These are phyloP conservation scores for Gortyna flavago DNA, from an alignment of 2,888 invertebrate species.

Conservation along the genomic window DNA sequence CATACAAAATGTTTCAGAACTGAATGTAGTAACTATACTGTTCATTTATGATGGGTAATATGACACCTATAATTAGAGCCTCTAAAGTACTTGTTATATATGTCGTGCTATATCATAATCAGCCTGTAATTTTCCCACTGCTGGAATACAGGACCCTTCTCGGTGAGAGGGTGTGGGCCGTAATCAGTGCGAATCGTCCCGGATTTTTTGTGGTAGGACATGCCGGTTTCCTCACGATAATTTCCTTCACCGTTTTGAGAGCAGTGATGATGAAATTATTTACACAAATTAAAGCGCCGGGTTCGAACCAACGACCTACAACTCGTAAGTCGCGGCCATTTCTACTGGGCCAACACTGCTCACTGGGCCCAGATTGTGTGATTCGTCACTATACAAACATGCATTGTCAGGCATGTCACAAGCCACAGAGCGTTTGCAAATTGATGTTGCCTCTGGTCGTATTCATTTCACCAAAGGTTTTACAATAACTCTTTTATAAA, in stretches of 20 bases:
- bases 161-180: too few relatives aligned
- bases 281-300: not conserved
- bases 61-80: not conserved
- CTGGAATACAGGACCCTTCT: too few relatives aligned
- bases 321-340: too few relatives aligned
- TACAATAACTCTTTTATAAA: too few relatives aligned
- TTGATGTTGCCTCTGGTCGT: not conserved
- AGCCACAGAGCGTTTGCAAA: too few relatives aligned
- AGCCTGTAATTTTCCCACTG: not conserved
- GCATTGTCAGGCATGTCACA: too few relatives aligned
- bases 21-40: not conserved
- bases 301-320: too few relatives aligned
- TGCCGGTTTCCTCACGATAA: too few relatives aligned
- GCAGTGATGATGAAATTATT: not conserved
- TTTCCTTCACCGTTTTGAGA: not conserved
- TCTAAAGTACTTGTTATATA: not conserved
- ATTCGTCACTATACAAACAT: not conserved
- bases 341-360: too few relatives aligned
- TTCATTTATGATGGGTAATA: not conserved
- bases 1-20: conserved; percentile 4
- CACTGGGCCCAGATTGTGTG: not conserved
- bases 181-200: not conserved
- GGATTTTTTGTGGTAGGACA: too few relatives aligned
- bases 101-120: not conserved
- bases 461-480: too few relatives aligned